These are phyloP conservation scores for Gallirallus australis DNA, from an alignment of 2,797 vertebrate species.

Conservation along the genomic window DNA sequence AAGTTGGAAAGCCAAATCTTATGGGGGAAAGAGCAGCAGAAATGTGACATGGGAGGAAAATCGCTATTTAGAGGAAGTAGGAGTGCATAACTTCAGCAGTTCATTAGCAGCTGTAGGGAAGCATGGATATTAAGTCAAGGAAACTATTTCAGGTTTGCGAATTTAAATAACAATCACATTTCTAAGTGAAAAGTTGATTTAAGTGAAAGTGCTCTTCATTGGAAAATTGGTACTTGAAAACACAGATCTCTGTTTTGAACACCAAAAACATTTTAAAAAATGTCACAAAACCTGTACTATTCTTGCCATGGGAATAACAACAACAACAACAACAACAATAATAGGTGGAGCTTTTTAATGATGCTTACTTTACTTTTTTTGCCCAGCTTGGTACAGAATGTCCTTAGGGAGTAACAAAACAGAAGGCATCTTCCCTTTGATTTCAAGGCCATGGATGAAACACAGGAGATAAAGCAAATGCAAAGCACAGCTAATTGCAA, in stretches of 20 bases:
- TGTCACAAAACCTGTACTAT: neutral
- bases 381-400: neutral
- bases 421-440: neutral
- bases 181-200: neutral
- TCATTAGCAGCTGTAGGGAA: neutral
- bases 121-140: neutral
- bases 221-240: neutral
- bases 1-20: neutral
- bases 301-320: fast-evolving
- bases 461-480: neutral
- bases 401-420: neutral
- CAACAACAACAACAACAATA: fast-evolving
- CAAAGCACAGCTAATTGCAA: neutral
- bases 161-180: neutral
- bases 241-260: neutral
- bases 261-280: neutral
- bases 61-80: neutral
- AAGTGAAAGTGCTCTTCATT: neutral
- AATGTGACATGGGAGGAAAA: neutral
- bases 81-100: neutral
- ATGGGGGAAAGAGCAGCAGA: neutral
- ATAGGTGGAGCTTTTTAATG: neutral
- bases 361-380: neutral
- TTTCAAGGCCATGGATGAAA: neutral
- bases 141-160: neutral